These are phyloP conservation scores for Diachasmimorpha longicaudata DNA, from an alignment of 1,140 invertebrate genomes.

Conservation along the genomic window DNA sequence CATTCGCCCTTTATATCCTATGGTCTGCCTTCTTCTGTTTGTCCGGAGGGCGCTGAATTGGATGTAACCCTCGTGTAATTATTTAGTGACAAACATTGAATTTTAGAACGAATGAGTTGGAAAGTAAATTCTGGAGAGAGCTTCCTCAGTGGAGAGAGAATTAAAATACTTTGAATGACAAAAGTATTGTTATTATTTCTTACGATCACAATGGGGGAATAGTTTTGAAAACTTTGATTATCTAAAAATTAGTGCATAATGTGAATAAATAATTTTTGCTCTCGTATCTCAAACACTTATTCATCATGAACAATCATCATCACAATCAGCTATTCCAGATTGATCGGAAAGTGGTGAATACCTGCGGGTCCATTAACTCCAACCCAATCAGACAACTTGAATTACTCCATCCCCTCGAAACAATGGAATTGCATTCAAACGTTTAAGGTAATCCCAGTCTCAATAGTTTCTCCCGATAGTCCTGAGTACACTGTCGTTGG, in stretches of 20 bases:
- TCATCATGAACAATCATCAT: too few relatives aligned
- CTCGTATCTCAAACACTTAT: too few relatives aligned
- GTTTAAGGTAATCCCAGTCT: conserved; percentile 56
- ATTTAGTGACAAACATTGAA: conserved; percentile 40
- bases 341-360: neutral
- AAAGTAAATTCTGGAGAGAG: neutral
- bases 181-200: too few relatives aligned
- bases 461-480: conserved; percentile 39
- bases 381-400: conserved; percentile 23
- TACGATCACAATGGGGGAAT: too few relatives aligned
- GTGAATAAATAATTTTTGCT: neutral
- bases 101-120: neutral
- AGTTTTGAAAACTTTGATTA: too few relatives aligned
- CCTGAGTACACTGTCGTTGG: conserved; percentile 34
- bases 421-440: conserved; percentile 49
- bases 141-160: too few relatives aligned
- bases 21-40: neutral
- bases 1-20: conserved; percentile 2
- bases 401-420: conserved; percentile 50
- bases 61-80: conserved; percentile 40
- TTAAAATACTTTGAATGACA: too few relatives aligned
- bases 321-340: too few relatives aligned
- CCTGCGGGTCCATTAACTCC: neutral
- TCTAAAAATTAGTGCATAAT: too few relatives aligned
- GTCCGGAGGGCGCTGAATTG: conserved; percentile 38